Evolutionary conservation across 2,888 invertebrate genomes (phyloP).

Genomic region (Eudemis profundana): DNA sequence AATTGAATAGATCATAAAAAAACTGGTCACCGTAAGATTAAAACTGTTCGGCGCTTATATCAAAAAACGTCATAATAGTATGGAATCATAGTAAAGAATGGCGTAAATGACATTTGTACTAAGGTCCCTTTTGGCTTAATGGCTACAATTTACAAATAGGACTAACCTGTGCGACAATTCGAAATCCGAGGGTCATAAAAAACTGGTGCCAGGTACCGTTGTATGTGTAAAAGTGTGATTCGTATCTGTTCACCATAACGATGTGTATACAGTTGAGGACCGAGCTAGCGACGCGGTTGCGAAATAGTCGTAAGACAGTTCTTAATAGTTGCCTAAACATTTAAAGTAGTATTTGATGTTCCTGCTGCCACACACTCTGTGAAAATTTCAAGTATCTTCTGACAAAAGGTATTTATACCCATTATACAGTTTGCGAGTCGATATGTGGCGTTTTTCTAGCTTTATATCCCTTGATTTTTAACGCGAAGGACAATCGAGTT

Average conservation of each 20-base stretch:
- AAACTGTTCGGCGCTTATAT: neutral
- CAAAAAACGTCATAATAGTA: neutral
- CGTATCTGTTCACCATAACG: slow-evolving; percentile 10
- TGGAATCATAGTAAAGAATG: neutral
- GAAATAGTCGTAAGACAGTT: no score
- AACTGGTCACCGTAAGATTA: neutral
- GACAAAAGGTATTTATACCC: no score
- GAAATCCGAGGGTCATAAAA: slow-evolving; percentile 18
- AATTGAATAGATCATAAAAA: neutral
- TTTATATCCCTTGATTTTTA: no score
- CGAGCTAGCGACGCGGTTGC: no score
- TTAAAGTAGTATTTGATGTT: no score
- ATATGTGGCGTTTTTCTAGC: no score
- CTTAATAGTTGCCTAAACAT: no score
- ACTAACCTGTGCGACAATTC: neutral
- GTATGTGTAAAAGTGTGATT: neutral
- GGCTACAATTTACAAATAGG: slow-evolving; percentile 15
- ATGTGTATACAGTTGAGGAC: no score
- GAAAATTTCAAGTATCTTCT: no score
- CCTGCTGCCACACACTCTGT: no score
- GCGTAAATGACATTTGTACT: neutral
- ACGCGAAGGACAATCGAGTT: no score
- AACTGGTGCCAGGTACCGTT: slow-evolving; percentile 16
- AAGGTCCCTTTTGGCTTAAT: neutral
- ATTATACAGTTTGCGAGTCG: no score